A percentile compares a stretch with the other conserved stretches of the same genome.
Evolutionary conservation across 2,797 vertebrate species (phyloP).

Genomic region (Monodelphis domestica): DNA sequence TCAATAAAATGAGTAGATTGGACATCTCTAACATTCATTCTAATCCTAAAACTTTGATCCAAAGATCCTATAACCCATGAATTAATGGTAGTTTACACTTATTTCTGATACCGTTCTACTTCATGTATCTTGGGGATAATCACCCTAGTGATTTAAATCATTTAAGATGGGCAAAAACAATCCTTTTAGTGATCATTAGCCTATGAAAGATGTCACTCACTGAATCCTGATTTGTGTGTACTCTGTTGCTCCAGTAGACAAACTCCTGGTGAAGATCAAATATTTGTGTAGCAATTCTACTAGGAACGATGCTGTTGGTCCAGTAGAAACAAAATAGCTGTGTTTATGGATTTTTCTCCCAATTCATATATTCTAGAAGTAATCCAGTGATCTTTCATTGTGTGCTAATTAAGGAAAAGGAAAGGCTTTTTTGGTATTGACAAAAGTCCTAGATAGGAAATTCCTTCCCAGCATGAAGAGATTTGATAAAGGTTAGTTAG

Average conservation of each 20-base stretch:
- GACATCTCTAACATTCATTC: not conserved
- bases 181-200: conserved; percentile 32
- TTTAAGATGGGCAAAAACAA: conserved; percentile 54
- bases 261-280: not conserved
- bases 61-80: not conserved
- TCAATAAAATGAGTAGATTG: not conserved
- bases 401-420: not conserved
- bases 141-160: conserved; percentile 54
- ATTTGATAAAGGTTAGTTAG: not conserved
- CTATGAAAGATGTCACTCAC: not conserved
- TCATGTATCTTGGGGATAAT: conserved; percentile 46
- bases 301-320: not conserved
- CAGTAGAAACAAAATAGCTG: not conserved
- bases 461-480: not conserved
- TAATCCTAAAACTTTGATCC: not conserved
- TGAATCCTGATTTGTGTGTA: not conserved
- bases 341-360: not conserved
- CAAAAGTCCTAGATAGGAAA: not conserved
- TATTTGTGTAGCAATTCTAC: not conserved
- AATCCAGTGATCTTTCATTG: not conserved
- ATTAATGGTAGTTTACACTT: not conserved
- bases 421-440: not conserved
- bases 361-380: not conserved
- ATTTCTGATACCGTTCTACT: conserved; percentile 32
- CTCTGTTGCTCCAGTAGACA: not conserved